These are phyloP conservation scores for Contarinia nasturtii DNA, from an alignment of 1,140 invertebrate genomes.

Conservation along the genomic window DNA sequence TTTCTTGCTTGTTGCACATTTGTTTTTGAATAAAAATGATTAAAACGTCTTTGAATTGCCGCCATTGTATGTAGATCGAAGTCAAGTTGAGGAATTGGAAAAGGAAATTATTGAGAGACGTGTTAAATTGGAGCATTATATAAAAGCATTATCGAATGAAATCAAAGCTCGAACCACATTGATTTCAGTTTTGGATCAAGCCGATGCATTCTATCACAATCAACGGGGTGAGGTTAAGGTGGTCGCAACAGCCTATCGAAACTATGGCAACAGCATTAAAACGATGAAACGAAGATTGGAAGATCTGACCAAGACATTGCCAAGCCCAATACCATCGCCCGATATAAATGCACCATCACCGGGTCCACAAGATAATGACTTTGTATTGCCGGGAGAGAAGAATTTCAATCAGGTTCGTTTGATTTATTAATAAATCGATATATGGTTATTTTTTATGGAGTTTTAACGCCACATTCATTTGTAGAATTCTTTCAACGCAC, in stretches of 20 bases:
- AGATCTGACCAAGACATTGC: conserved; percentile 44
- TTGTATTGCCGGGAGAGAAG: conserved; percentile 40
- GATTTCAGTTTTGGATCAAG: conserved; percentile 53
- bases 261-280: conserved; percentile 71
- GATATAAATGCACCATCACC: conserved; percentile 68
- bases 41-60: not conserved
- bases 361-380: conserved; percentile 49
- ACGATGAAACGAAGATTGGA: conserved; percentile 67
- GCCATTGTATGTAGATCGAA: conserved; percentile 39
- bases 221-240: conserved; percentile 83
- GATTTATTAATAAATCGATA: not conserved
- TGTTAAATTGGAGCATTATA: conserved; percentile 56
- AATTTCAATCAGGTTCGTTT: not conserved
- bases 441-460: not conserved
- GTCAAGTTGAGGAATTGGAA: conserved; percentile 69
- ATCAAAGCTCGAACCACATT: conserved; percentile 60
- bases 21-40: not conserved
- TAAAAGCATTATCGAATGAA: conserved; percentile 59
- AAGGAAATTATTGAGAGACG: conserved; percentile 70
- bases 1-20: not conserved
- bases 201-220: conserved; percentile 71
- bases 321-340: conserved; percentile 51
- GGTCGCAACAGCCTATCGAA: conserved; percentile 85
- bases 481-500: conserved; percentile 15
- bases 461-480: not conserved